Conservation (phyloP, 2,113 vertebrate genomes). For the Rhinogobius similis region DNA sequence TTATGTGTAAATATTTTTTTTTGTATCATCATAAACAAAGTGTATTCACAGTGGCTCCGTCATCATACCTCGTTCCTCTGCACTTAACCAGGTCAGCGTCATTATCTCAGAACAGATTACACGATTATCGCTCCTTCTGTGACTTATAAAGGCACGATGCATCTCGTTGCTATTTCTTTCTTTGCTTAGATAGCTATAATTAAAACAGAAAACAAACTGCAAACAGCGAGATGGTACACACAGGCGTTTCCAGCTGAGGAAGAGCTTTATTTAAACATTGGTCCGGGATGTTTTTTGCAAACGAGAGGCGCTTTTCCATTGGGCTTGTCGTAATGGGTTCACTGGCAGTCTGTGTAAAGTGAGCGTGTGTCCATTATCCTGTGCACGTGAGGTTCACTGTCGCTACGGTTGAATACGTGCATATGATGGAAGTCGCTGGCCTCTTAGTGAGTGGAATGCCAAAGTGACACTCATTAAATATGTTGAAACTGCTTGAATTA, state of each 20-base stretch:
- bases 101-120: background rate
- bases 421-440: slow-evolving; percentile 13
- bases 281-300: slow-evolving; percentile 54
- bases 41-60: background rate
- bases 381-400: slow-evolving; percentile 2
- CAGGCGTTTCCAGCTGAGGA: background rate
- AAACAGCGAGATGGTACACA: background rate
- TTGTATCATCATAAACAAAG: background rate
- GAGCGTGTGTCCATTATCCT: slow-evolving; percentile 19
- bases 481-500: background rate
- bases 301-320: slow-evolving; percentile 56
- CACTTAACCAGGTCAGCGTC: slow-evolving; percentile 7
- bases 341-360: slow-evolving; percentile 27
- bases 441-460: slow-evolving; percentile 38
- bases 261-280: slow-evolving; percentile 46
- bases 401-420: slow-evolving; percentile 25
- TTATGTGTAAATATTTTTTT: background rate
- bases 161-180: background rate
- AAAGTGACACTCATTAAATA: slow-evolving; percentile 4
- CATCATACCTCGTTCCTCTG: background rate
- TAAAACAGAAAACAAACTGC: background rate
- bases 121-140: background rate
- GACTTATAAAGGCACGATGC: background rate
- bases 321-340: slow-evolving; percentile 40
- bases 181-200: background rate